Base-by-base conservation (phyloP, 2,113 vertebrate species). In the Grallaria varia region DNA sequence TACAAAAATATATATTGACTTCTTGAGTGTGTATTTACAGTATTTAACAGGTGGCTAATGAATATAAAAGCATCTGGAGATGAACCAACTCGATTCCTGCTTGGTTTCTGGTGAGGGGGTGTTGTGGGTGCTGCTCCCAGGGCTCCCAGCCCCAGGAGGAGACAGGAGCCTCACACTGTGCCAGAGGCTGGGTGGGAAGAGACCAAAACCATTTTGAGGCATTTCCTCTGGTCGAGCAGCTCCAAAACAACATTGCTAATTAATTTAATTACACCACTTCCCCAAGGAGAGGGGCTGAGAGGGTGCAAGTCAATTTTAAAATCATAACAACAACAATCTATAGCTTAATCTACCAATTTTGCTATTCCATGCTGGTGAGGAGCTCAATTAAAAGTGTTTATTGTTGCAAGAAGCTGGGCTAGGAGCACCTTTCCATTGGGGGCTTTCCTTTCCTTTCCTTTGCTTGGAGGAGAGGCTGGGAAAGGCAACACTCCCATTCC, bases 1-100 rank as follows among this genome's bases (percentile, higher is more conserved):
- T 98, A 99, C 98, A 99, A 98, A 99, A 99, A 99, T 98, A 99
- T 98, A 99, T 97, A 98, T 98, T 98, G 97, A 97, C 97, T 98
- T 98, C 98, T 98, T 97, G 98, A 97, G 96, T 98, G 97, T 95
- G 97, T 99, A 98, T 99, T 97, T 99, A 99, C 98, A 99, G 84
- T 98, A 98, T 98, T 97, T 97, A 98, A 98, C 98, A 98, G 28
- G 60, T 86, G 82, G 71, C 85, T 97, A 91, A 98, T 96, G 96
- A 90, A 67, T 96, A 97, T 90, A 94, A 97, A 95, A 64, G 75
- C 82, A 75, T 25, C 33, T 84, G 67, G 75, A 81, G 56, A 30
- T 84, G 92, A 95, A 95, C 64, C 94, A 95, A 75, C 55, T 47
- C 25, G 93, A 88, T 60, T 73, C 94, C 84, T 44, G 53, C 27